Evolutionary conservation across 37 sponge, comb jelly and placozoan species (phyloP), one percentile per base, ranked within the genome.

Genomic region (Dysidea cf. avara): DNA sequence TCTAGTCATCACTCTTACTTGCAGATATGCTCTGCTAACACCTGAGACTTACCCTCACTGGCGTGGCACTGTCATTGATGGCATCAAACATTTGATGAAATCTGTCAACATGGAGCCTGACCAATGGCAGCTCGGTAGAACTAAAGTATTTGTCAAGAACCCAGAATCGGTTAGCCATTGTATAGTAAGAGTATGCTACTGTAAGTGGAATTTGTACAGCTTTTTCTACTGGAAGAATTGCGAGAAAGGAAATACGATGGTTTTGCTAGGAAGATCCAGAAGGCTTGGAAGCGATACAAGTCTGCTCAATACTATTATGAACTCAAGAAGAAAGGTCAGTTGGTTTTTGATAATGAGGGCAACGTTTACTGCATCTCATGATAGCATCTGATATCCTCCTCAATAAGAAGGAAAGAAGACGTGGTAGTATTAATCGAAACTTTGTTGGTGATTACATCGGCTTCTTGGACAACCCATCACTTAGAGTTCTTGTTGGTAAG

Each of bases 371-470:
- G 24, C 58, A 2, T 7, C 32, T 58, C 9, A 37, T 59, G 25
- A 40, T 55, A 94, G 97, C 97, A 3, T 87, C 97, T 48, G 92
- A 93, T 66, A 93, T 97, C n/a, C 57, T 97, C 53, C 39, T 90
- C 66, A 93, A 97, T 53, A 83, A 76, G 83, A 97, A 97, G 82
- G 91, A 93, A 81, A 84, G 97, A 39, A 82, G 90, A 61, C 75
- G 85, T 33, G 77, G 84, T 3, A 89, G 83, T 58, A 97, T 97
- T 83, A 93, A 90, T 49, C 55, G 97, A 26, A 93, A 93, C 73
- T 97, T 93, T 82, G 94, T 90, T 22, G 97, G 97, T 14, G 97
- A 97, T 75, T 97, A 97, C 68, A 79, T 97, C 40, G 94, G 94
- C 1, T 83, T 87, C 46, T 81, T 76, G 39, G 88, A 97, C 33